A percentile compares a stretch with the other conserved stretches of the same genome.
Evolutionary conservation across 2,797 vertebrate species (phyloP).

Genomic region (Pteronotus mesoamericanus): DNA sequence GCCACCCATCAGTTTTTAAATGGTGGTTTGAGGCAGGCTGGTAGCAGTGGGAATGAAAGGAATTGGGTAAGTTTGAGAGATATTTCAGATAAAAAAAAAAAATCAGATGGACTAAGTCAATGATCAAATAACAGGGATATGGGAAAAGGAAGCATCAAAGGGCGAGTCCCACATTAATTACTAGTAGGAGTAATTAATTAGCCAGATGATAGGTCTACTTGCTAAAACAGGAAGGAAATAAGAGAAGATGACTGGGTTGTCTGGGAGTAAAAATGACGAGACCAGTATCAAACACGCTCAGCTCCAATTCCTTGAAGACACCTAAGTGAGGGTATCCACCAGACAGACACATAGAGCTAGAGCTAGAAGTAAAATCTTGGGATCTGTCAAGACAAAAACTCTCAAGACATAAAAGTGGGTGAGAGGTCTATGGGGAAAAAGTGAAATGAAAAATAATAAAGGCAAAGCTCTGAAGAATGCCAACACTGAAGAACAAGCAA

Average conservation of each 20-base stretch:
- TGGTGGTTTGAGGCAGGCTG: neutral
- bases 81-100: neutral
- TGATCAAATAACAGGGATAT: neutral
- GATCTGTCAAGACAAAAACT: neutral
- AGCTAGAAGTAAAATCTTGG: neutral
- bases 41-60: neutral
- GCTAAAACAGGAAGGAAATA: neutral
- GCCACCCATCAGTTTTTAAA: constrained; percentile 7
- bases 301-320: neutral
- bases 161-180: neutral
- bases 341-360: neutral
- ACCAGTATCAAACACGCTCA: neutral
- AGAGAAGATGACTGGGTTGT: neutral
- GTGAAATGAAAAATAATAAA: neutral
- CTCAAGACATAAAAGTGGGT: neutral
- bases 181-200: neutral
- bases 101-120: neutral
- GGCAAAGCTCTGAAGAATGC: neutral
- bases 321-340: neutral
- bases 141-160: neutral
- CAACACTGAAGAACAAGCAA: neutral
- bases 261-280: neutral
- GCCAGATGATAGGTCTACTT: neutral
- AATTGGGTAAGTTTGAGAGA: neutral
- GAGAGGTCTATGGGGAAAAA: neutral